A percentile compares a stretch with the other conserved stretches of the same genome.
Evolutionary conservation across 2,113 vertebrate genomes (phyloP).

Genomic region (Ascaphus truei): DNA sequence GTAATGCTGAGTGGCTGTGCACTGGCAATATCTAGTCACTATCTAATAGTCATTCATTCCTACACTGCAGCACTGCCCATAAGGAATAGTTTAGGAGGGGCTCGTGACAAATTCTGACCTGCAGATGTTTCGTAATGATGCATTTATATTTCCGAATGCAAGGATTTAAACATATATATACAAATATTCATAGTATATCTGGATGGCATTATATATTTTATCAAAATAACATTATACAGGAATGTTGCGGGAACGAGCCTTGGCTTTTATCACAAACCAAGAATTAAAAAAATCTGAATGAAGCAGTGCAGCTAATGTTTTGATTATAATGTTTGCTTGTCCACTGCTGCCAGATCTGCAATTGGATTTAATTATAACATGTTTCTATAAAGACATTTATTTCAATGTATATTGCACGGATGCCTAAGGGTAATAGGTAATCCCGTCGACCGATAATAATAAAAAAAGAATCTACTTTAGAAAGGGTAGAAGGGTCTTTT

Average conservation of each 20-base stretch:
- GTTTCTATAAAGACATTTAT: constrained; percentile 47
- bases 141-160: not conserved
- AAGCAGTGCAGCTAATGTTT: constrained; percentile 10
- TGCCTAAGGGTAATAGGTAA: constrained; percentile 54
- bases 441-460: constrained; percentile 50
- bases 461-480: constrained; percentile 57
- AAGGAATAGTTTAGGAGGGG: not conserved
- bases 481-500: constrained; percentile 45
- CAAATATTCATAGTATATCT: not conserved
- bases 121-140: not conserved
- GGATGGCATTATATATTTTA: constrained; percentile 6
- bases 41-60: not conserved
- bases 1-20: too few relatives aligned
- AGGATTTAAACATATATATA: constrained; percentile 12
- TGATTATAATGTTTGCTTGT: constrained; percentile 14
- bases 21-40: too few relatives aligned
- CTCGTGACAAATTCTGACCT: not conserved
- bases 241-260: constrained; percentile 1
- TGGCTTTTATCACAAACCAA: not conserved
- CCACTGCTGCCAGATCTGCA: constrained; percentile 6
- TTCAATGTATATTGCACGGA: constrained; percentile 54
- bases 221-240: not conserved
- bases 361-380: constrained; percentile 38
- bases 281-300: not conserved
- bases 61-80: not conserved